phyloP scores from a whole-genome alignment of 2,113 vertebrate genomes.

The Podarcis cretensis region DNA sequence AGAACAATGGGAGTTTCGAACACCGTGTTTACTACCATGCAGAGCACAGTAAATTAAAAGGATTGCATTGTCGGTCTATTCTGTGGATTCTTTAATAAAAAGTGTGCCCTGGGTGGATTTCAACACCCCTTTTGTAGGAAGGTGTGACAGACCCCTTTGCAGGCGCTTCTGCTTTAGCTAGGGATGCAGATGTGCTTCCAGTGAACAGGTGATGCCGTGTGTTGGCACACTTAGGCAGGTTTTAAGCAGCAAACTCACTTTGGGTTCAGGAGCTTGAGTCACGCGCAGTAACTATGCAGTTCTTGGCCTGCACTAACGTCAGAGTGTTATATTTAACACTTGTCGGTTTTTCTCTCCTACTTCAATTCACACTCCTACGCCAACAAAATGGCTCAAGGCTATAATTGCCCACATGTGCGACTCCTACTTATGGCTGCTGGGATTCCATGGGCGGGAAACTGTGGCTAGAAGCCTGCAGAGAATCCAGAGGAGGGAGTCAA shows the following conservation, averaged over 20 bases:
- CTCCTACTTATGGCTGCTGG: not conserved
- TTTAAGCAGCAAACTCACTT: not conserved
- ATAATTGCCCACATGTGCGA: not conserved
- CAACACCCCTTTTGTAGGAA: no score
- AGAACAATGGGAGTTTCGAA: no score
- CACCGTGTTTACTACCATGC: no score
- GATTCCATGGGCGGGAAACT: not conserved
- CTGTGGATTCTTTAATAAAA: no score
- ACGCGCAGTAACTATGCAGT: not conserved
- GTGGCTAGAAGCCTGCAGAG: not conserved
- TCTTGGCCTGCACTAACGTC: not conserved
- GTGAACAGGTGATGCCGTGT: not conserved
- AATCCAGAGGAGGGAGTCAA: not conserved
- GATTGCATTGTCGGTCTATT: no score
- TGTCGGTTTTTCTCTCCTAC: not conserved
- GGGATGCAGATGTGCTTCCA: not conserved
- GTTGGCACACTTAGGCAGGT: not conserved
- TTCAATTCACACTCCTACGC: not conserved
- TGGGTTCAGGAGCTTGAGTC: not conserved
- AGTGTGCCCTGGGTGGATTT: no score
- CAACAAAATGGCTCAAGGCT: not conserved
- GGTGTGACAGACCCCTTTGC: no score
- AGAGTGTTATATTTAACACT: not conserved
- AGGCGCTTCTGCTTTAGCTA: no score
- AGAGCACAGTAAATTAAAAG: no score